Evolutionary conservation across 2,797 vertebrate species (phyloP).

Genomic region (Chelonia mydas): DNA sequence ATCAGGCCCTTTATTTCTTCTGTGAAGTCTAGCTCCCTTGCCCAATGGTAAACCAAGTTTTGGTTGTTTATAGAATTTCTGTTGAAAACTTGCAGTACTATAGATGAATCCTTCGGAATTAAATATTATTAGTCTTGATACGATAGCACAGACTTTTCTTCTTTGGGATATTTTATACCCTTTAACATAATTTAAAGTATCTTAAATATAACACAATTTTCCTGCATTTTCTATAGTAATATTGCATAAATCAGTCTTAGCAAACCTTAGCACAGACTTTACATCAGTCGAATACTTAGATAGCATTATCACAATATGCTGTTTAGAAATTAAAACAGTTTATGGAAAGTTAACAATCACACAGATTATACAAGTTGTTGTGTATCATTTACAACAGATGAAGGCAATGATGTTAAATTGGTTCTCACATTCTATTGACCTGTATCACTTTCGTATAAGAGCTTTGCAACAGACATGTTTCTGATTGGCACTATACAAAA

Average conservation of each 20-base stretch:
- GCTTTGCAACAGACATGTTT: constrained; percentile 41
- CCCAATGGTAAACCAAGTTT: not conserved
- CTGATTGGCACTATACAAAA: constrained; percentile 52
- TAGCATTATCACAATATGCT: constrained; percentile 1
- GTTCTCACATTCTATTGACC: constrained; percentile 43
- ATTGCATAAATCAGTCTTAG: not conserved
- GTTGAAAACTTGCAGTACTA: not conserved
- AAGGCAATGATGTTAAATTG: constrained; percentile 14
- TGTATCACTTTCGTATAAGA: constrained; percentile 23
- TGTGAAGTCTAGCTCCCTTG: not conserved
- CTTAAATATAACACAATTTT: constrained; percentile 9
- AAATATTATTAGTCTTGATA: not conserved
- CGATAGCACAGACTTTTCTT: not conserved
- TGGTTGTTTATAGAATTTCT: not conserved
- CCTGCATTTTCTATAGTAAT: not conserved
- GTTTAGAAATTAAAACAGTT: constrained; percentile 44
- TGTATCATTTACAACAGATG: constrained; percentile 47
- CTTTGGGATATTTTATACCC: not conserved
- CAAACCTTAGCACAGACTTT: not conserved
- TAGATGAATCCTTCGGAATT: not conserved
- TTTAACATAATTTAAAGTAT: not conserved
- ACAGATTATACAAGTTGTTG: constrained; percentile 19
- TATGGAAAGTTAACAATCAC: constrained; percentile 43
- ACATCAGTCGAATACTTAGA: constrained; percentile 15
- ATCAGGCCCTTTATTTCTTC: accelerated